phyloP scores from a whole-genome alignment of 2,797 vertebrate species.

The Menidia menidia region DNA sequence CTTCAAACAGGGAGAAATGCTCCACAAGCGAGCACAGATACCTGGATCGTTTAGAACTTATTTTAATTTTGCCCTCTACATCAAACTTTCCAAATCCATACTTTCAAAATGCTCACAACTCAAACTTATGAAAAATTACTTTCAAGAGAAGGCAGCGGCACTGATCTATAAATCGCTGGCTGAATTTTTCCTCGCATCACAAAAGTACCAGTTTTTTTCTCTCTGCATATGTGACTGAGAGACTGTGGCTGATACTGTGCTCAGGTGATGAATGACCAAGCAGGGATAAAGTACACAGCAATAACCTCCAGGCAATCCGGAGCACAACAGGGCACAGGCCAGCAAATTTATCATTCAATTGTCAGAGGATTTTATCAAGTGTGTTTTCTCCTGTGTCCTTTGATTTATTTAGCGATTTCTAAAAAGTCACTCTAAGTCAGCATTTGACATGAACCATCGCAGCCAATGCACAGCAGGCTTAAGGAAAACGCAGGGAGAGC shows the following conservation, averaged over 20 bases:
- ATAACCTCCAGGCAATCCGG: constrained; percentile 83
- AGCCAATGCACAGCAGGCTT: constrained; percentile 14
- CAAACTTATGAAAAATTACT: not conserved
- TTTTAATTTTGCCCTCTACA: not conserved
- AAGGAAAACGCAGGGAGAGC: constrained; percentile 10
- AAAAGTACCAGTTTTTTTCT: constrained; percentile 22
- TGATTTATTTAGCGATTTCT: constrained; percentile 85
- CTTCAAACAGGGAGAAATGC: not conserved
- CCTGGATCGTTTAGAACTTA: not conserved
- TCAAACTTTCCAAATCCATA: not conserved
- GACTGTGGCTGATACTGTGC: constrained; percentile 59
- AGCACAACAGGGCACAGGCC: constrained; percentile 67
- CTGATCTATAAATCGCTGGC: constrained; percentile 3
- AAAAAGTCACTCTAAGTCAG: constrained; percentile 75
- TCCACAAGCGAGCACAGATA: not conserved
- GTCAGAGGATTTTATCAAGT: constrained; percentile 82
- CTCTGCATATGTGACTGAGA: constrained; percentile 60
- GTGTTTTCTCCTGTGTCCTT: constrained; percentile 75
- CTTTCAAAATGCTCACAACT: not conserved
- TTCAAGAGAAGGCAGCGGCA: not conserved
- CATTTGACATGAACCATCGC: constrained; percentile 58
- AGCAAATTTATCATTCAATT: constrained; percentile 85
- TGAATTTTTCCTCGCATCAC: constrained; percentile 4
- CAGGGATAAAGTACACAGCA: constrained; percentile 84
- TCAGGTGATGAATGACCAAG: constrained; percentile 83